Conservation (phyloP, 1,140 invertebrate genomes). For the Polypedilum vanderplanki region DNA sequence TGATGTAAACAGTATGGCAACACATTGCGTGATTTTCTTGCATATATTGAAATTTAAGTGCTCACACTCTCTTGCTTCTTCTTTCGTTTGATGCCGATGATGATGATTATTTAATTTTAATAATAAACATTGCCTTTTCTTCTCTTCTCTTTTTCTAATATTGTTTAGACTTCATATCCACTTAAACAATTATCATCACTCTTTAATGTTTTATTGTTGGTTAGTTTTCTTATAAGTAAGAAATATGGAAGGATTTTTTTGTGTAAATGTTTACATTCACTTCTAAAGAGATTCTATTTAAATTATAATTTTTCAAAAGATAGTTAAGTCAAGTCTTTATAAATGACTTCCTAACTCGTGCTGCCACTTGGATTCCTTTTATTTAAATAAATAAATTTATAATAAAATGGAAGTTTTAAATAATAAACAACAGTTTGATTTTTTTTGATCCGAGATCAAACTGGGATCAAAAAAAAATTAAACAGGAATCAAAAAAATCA, state of each 20-base stretch:
- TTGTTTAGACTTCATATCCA: conserved; percentile 15
- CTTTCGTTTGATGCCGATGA: not conserved
- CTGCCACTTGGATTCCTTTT: not conserved
- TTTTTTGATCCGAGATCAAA: too few species aligned
- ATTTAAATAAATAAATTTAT: too few species aligned
- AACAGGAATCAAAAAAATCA: too few species aligned
- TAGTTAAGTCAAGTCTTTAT: too few species aligned
- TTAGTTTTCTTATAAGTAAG: too few species aligned
- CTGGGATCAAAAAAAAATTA: too few species aligned
- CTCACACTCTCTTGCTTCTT: not conserved
- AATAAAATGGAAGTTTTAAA: too few species aligned
- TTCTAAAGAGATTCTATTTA: not conserved
- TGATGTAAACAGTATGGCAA: conserved; percentile 26
- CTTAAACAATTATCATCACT: conserved; percentile 12
- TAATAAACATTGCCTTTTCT: not conserved
- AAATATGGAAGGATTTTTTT: too few species aligned
- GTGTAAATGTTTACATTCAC: too few species aligned
- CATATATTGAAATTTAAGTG: not conserved
- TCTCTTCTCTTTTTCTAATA: too few species aligned
- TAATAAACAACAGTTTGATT: too few species aligned
- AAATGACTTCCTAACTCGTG: not conserved
- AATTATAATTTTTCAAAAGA: not conserved
- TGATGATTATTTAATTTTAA: conserved; percentile 14
- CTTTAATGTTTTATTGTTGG: not conserved
- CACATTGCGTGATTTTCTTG: not conserved